A percentile compares a stretch with the other conserved stretches of the same genome.
Conservation (phyloP, 1,140 invertebrate genomes). For the Ceratosolen solmsi region DNA sequence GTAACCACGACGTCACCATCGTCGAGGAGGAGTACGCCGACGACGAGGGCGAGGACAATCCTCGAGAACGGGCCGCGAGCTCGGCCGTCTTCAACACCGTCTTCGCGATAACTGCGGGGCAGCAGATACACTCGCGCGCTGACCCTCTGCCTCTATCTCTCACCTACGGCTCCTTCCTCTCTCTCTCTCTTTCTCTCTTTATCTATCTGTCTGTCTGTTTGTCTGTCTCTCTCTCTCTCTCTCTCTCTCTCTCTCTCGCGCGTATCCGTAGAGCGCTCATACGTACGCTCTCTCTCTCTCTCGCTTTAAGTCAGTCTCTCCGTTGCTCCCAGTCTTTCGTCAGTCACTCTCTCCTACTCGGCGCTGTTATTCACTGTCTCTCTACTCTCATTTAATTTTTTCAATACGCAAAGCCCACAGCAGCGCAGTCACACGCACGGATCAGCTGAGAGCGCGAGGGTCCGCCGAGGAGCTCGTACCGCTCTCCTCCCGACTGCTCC, state of each 20-base stretch:
- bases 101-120: background rate
- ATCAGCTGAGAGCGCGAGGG: constrained; percentile 44
- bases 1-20: background rate
- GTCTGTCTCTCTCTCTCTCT: constrained; percentile 7
- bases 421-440: constrained; percentile 16
- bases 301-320: no score
- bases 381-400: constrained; percentile 20
- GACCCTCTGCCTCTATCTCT: background rate
- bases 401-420: constrained; percentile 21
- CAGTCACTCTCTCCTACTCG: constrained; percentile 24
- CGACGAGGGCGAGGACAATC: background rate
- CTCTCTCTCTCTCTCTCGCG: background rate
- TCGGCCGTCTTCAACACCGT: background rate
- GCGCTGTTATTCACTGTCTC: background rate
- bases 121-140: background rate
- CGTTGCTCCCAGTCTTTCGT: background rate
- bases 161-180: background rate
- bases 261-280: background rate
- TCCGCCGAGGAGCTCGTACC: background rate
- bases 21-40: background rate
- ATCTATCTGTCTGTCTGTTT: background rate
- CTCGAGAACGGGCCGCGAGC: background rate
- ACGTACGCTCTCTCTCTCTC: background rate
- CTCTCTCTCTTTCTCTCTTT: background rate
- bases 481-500: constrained; percentile 23